These are phyloP conservation scores for Colossoma macropomum DNA, from an alignment of 2,113 vertebrate genomes.

Conservation along the genomic window DNA sequence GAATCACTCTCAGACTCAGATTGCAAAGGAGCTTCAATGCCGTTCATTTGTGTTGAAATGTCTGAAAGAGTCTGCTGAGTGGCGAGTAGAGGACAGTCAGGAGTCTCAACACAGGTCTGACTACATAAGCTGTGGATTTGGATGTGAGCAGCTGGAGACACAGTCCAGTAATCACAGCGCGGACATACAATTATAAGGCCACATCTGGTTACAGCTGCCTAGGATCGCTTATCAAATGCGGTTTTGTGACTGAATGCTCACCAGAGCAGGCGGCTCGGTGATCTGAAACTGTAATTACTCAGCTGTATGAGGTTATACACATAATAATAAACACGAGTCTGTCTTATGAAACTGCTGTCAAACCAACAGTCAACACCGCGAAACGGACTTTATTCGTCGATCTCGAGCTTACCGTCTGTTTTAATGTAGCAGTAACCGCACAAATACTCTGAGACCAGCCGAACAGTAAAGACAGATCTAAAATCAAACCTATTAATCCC, in stretches of 20 bases:
- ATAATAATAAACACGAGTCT: too few relatives aligned
- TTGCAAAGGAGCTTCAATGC: too few relatives aligned
- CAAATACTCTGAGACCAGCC: neutral
- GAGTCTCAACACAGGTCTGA: too few relatives aligned
- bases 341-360: too few relatives aligned
- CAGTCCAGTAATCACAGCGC: too few relatives aligned
- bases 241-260: neutral
- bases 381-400: neutral
- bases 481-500: conserved; percentile 7
- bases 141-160: neutral
- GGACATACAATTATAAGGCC: neutral
- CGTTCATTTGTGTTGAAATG: too few relatives aligned
- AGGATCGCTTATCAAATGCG: neutral
- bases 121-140: neutral
- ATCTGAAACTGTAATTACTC: neutral
- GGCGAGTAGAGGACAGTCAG: too few relatives aligned
- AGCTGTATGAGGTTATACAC: neutral
- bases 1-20: too few relatives aligned
- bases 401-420: neutral
- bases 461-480: neutral
- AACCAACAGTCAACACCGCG: neutral
- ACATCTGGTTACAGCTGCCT: conserved; percentile 8
- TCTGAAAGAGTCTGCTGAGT: too few relatives aligned
- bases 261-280: neutral
- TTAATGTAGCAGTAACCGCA: neutral